Conservation (phyloP, 2,888 invertebrate genomes). For the Embidobia sp. region DNA sequence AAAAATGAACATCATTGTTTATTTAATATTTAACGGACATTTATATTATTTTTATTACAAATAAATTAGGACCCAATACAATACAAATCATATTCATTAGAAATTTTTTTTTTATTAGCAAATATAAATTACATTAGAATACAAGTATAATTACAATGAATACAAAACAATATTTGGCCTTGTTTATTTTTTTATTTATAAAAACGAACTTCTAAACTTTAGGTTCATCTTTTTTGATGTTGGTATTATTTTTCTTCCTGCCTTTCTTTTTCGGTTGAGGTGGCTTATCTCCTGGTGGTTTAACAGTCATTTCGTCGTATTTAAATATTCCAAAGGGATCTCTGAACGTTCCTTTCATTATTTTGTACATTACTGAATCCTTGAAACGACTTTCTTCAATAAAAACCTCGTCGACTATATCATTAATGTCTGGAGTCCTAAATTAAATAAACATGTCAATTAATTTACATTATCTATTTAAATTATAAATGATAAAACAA, state of each 20-base stretch:
- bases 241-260: conserved; percentile 23
- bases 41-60: too few relatives aligned
- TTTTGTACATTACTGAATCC: conserved; percentile 73
- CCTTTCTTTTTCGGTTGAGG: not conserved
- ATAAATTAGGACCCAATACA: too few relatives aligned
- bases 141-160: too few relatives aligned
- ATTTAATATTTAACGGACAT: too few relatives aligned
- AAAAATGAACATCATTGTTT: too few relatives aligned
- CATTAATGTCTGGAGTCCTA: conserved; percentile 61
- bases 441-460: not conserved
- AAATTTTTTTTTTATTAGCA: too few relatives aligned
- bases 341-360: conserved; percentile 70
- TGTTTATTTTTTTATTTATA: not conserved
- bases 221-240: conserved; percentile 3
- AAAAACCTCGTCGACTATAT: conserved; percentile 74
- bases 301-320: conserved; percentile 4
- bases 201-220: not conserved
- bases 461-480: too few relatives aligned
- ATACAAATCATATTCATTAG: too few relatives aligned
- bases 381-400: conserved; percentile 68
- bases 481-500: too few relatives aligned
- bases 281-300: not conserved
- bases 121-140: too few relatives aligned
- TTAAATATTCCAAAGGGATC: conserved; percentile 72
- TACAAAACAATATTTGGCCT: too few relatives aligned